Percentiles rank a stretch among this genome's conserved stretches.
phyloP scores from a whole-genome alignment of 2,113 vertebrate species.

The Rhinolophus sinicus region DNA sequence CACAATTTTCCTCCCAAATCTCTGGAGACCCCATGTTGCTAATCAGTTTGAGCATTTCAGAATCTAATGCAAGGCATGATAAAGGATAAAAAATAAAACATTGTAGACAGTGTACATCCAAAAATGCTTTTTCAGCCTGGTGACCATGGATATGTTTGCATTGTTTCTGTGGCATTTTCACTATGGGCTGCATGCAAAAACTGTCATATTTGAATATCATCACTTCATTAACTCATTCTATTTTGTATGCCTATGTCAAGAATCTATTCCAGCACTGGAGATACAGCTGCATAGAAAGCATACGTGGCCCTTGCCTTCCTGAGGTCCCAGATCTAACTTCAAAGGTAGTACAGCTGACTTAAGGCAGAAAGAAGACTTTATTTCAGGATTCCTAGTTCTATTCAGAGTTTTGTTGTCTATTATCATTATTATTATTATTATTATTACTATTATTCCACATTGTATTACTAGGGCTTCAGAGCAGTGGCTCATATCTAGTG shows the following conservation, averaged over 20 bases:
- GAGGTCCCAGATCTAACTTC: background rate
- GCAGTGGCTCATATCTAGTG: background rate
- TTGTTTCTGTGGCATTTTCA: background rate
- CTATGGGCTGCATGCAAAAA: accelerated
- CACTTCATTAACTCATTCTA: background rate
- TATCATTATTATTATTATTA: no score
- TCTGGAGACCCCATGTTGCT: background rate
- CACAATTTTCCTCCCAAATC: background rate
- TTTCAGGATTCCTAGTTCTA: background rate
- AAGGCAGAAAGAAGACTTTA: background rate
- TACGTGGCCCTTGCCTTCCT: background rate
- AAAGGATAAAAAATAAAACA: background rate
- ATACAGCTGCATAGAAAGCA: background rate
- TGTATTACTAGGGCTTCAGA: background rate
- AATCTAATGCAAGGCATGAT: background rate
- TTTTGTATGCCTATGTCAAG: background rate
- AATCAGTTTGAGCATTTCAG: background rate
- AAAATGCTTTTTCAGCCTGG: background rate
- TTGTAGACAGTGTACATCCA: background rate
- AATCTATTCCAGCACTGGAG: no score
- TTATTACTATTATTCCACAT: no score
- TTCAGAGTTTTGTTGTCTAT: background rate
- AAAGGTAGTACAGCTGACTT: background rate
- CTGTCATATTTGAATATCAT: background rate
- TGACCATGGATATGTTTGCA: background rate